phyloP scores from a whole-genome alignment of 2,113 vertebrate species.

The Eptesicus fuscus region DNA sequence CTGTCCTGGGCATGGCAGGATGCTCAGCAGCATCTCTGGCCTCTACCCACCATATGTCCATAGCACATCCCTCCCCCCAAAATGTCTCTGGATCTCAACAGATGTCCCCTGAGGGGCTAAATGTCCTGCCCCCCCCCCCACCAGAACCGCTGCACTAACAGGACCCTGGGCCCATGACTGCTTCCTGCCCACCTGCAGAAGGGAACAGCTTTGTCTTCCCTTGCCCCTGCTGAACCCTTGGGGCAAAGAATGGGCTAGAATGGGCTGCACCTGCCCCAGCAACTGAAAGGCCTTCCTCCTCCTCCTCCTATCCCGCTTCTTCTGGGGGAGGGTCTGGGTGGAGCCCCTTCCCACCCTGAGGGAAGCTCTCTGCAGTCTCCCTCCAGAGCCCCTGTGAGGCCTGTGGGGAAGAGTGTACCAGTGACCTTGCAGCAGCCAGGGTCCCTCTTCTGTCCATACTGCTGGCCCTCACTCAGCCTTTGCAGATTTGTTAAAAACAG shows the following conservation, averaged over 20 bases:
- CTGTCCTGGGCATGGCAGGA: too few relatives aligned
- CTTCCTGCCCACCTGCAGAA: too few relatives aligned
- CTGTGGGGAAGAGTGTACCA: background rate
- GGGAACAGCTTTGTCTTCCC: background rate
- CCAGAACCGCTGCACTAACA: too few relatives aligned
- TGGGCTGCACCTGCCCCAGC: background rate
- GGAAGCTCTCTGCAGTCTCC: background rate
- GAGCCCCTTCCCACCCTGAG: background rate
- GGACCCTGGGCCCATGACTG: too few relatives aligned
- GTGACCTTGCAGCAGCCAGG: background rate
- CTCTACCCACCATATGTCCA: too few relatives aligned
- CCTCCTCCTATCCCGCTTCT: background rate
- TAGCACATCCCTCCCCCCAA: too few relatives aligned
- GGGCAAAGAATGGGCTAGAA: background rate
- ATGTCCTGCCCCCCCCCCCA: too few relatives aligned
- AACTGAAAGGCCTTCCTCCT: background rate
- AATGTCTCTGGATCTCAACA: too few relatives aligned
- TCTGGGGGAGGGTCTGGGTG: background rate
- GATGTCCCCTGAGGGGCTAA: too few relatives aligned
- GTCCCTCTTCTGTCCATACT: too few relatives aligned
- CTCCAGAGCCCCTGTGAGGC: background rate
- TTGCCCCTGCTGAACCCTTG: background rate
- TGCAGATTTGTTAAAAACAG: background rate
- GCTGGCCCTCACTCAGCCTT: background rate
- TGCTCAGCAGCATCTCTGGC: too few relatives aligned